Evolutionary conservation across 1,140 invertebrate species (phyloP).

Genomic region (Anoplolepis gracilipes): DNA sequence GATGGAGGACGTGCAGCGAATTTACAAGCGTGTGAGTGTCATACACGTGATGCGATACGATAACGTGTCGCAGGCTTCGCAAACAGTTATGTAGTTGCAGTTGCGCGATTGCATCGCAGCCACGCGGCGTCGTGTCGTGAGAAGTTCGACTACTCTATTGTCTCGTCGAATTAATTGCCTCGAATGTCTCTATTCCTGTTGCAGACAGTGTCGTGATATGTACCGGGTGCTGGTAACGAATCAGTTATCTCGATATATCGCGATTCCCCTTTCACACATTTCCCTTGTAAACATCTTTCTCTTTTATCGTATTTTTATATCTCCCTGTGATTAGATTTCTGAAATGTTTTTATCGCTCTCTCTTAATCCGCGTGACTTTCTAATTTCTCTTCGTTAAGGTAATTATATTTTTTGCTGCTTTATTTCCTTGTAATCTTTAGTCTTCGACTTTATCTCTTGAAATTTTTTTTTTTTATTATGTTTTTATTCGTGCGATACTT

Average conservation of each 20-base stretch:
- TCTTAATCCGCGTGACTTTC: not conserved
- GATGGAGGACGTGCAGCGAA: constrained; percentile 95
- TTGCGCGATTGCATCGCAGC: constrained; percentile 24
- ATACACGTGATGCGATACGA: not conserved
- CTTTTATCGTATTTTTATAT: not conserved
- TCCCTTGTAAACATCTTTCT: not conserved
- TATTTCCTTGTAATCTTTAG: too few relatives aligned
- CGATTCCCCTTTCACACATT: too few relatives aligned
- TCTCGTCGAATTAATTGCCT: constrained; percentile 55
- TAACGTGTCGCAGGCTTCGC: not conserved
- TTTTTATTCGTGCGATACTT: too few relatives aligned
- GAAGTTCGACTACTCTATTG: constrained; percentile 46
- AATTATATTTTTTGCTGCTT: not conserved
- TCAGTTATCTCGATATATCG: not conserved
- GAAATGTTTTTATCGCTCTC: not conserved
- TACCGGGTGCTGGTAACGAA: not conserved
- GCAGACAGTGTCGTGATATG: constrained; percentile 8
- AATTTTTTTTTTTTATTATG: too few relatives aligned
- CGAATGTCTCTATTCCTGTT: constrained; percentile 52
- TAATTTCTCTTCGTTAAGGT: not conserved
- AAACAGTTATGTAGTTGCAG: constrained; percentile 9
- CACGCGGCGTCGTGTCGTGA: constrained; percentile 11
- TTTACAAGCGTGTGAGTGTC: constrained; percentile 92
- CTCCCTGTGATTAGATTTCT: not conserved
- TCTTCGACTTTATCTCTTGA: too few relatives aligned